phyloP scores from a whole-genome alignment of 1,140 invertebrate genomes.

The Ericerus pela region DNA sequence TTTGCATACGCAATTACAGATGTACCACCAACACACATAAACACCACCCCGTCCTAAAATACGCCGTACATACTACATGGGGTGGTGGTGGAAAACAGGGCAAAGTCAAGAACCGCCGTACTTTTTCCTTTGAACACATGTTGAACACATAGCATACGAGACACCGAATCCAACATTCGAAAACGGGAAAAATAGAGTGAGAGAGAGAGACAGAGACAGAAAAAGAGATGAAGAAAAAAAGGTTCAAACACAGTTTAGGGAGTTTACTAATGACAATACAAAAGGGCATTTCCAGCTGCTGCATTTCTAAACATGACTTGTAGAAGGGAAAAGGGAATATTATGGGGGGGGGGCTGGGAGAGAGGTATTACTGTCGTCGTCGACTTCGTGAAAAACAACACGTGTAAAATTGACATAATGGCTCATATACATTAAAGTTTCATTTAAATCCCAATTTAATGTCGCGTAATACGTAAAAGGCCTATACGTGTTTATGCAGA shows the following conservation, averaged over 20 bases:
- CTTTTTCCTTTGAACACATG: slow-evolving; percentile 9
- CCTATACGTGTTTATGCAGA: slow-evolving; percentile 12
- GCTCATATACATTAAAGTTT: slow-evolving; percentile 12
- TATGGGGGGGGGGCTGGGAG: background rate
- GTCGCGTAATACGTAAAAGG: background rate
- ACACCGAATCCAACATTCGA: too few relatives aligned
- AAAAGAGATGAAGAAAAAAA: background rate
- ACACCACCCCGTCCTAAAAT: too few relatives aligned
- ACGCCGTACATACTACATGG: too few relatives aligned
- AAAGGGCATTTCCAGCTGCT: slow-evolving; percentile 3
- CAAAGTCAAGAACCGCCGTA: too few relatives aligned
- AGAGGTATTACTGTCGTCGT: background rate
- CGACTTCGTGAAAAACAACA: background rate
- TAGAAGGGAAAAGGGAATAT: background rate
- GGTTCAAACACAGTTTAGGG: background rate
- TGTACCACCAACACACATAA: too few relatives aligned
- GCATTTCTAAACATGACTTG: background rate
- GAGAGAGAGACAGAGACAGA: background rate
- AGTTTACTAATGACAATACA: slow-evolving; percentile 12
- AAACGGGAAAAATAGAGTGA: too few relatives aligned
- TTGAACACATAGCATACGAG: too few relatives aligned
- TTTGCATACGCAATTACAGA: too few relatives aligned
- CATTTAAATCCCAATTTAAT: slow-evolving; percentile 9
- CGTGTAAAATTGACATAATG: slow-evolving; percentile 12
- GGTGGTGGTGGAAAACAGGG: too few relatives aligned